Evolutionary conservation across 2,797 vertebrate species (phyloP).

Genomic region (Craterocephalus amniculus): DNA sequence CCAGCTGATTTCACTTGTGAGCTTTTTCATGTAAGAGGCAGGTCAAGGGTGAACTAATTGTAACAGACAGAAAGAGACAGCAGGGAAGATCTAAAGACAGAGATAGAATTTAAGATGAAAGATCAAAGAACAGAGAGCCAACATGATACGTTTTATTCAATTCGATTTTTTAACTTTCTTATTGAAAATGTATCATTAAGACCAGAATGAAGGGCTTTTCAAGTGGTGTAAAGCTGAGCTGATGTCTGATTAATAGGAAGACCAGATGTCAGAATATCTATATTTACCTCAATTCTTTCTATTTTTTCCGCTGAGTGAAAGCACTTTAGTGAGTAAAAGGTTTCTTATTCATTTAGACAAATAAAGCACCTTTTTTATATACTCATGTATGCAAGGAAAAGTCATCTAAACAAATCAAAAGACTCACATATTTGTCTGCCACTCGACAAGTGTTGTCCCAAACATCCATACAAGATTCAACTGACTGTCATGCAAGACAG

Average conservation of each 20-base stretch:
- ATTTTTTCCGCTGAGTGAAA: too few relatives aligned
- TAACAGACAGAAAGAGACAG: neutral
- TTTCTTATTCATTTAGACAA: neutral
- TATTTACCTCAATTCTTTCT: neutral
- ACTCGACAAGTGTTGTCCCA: too few relatives aligned
- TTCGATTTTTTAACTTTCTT: neutral
- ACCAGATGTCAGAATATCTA: neutral
- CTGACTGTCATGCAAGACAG: too few relatives aligned
- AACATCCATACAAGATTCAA: too few relatives aligned
- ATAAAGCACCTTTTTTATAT: neutral
- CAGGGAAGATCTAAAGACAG: neutral
- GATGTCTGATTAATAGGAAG: slow-evolving; percentile 19
- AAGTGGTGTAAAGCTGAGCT: neutral
- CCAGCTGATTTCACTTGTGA: slow-evolving; percentile 13
- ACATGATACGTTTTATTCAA: neutral
- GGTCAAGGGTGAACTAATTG: slow-evolving; percentile 2
- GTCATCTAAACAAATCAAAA: neutral
- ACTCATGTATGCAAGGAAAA: neutral
- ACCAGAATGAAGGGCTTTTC: slow-evolving; percentile 4
- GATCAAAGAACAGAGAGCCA: neutral
- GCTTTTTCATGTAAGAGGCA: slow-evolving; percentile 14
- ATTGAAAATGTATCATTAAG: slow-evolving; percentile 7
- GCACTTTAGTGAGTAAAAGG: neutral
- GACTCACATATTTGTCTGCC: neutral
- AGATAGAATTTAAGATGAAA: neutral